Base-by-base conservation (phyloP, 2,797 vertebrate genomes). In the Scyliorhinus canicula region DNA sequence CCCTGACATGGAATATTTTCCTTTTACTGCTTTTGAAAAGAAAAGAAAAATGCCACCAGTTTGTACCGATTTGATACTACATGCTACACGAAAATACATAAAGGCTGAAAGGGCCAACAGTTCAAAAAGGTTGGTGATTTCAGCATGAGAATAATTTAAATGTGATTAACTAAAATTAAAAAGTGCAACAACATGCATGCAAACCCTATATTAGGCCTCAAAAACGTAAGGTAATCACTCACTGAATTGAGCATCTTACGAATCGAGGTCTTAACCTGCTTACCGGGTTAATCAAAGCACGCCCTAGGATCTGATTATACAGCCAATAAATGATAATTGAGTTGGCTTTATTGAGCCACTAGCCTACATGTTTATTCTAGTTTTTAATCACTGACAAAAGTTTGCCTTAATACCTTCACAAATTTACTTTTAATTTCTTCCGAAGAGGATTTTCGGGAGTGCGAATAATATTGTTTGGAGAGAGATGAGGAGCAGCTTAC, bases 351-450 rank as follows among this genome's bases (percentile, higher is more conserved):
- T 28, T 86, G 50, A 50, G 28, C 50, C 28, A 16, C 35, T 3
- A 55, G 52, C 19, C 26, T 57, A 55, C 55, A 88, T 57, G 31
- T 60, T 60, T 88, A 91, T 26, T 91, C 21, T 90, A 60, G 5
- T 1, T 60, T 90, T n/a, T 60, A 40, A 90, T 63, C 57, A 63
- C 44, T 26, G n/a, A 19, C 19, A 63, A 90, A 57, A n/a, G n/a
- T n/a, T 60, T n/a, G 52, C 7, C 86, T 60, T 60, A 60, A 60
- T 90, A 55, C 31, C 52, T 60, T 60, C 35, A 90, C 86, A 90
- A 90, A 91, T 65, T 44, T 63, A 65, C 60, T 65, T 91, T 91
- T 65, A 65, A 91, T 91, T 91, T 91, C 60, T 63, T 40, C 88
- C 9, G 24, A 12, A 91, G 40, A 60, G 52, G 57, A 65, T 91